These are phyloP conservation scores for Perccottus glenii DNA, from an alignment of 2,113 vertebrate genomes.

Conservation along the genomic window DNA sequence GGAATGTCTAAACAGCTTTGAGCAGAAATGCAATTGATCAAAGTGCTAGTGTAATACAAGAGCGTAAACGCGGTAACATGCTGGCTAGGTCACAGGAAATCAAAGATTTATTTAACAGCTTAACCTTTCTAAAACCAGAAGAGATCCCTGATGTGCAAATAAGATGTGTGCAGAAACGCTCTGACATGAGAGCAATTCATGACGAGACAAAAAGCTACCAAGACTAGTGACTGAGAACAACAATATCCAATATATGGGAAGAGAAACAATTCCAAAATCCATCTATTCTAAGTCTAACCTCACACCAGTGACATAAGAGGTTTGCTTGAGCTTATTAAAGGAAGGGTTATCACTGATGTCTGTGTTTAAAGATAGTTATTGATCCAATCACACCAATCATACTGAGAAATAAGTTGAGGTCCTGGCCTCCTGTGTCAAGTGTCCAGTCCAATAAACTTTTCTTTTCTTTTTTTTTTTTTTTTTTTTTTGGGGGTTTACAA, in stretches of 20 bases:
- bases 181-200: too few relatives aligned
- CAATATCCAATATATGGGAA: not conserved
- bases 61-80: conserved; percentile 1
- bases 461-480: too few relatives aligned
- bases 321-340: not conserved
- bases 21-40: not conserved
- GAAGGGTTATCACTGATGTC: not conserved
- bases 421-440: not conserved
- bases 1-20: too few relatives aligned
- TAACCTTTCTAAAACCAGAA: not conserved
- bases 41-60: not conserved
- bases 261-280: conserved; percentile 1
- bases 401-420: not conserved
- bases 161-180: not conserved
- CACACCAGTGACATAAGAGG: not conserved
- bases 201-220: too few relatives aligned
- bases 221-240: not conserved
- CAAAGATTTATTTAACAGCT: conserved; percentile 10
- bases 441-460: too few relatives aligned
- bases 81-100: not conserved
- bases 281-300: not conserved
- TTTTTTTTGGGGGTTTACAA: too few relatives aligned
- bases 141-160: not conserved
- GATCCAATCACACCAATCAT: not conserved
- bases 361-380: not conserved